phyloP scores from a whole-genome alignment of 2,113 vertebrate species.

The Percopsis transmontana region DNA sequence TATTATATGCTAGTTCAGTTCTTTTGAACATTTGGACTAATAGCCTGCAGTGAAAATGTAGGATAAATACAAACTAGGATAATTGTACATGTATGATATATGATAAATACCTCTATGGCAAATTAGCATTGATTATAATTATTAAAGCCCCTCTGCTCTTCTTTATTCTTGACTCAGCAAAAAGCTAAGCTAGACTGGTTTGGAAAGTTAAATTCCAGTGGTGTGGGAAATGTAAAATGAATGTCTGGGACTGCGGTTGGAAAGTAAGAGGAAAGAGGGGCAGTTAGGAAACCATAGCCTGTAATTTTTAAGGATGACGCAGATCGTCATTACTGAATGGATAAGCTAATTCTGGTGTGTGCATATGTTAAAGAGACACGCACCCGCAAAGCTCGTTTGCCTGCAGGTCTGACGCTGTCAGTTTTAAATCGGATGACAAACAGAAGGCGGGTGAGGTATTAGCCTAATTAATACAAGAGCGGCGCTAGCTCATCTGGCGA shows the following conservation, averaged over 20 bases:
- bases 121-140: no score
- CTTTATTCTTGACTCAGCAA: conserved; percentile 1
- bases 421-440: conserved; percentile 41
- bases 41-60: not conserved
- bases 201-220: conserved; percentile 1
- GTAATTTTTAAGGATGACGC: conserved; percentile 37
- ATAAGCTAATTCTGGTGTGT: not conserved
- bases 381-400: conserved; percentile 26
- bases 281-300: conserved; percentile 10
- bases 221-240: conserved; percentile 22
- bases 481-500: conserved; percentile 26
- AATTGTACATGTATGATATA: not conserved
- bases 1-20: not conserved
- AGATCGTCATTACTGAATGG: not conserved
- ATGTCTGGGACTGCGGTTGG: conserved; percentile 5
- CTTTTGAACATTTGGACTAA: not conserved
- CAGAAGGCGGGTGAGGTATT: conserved; percentile 41
- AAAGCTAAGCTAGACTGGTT: conserved; percentile 4
- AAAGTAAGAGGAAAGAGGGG: conserved; percentile 9
- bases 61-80: not conserved
- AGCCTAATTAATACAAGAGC: conserved; percentile 58
- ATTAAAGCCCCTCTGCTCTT: no score
- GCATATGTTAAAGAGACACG: conserved; percentile 7
- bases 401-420: conserved; percentile 16
- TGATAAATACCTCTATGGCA: not conserved